A percentile compares a stretch with the other conserved stretches of the same genome.
These are phyloP conservation scores for Protophormia terraenovae DNA, from an alignment of 2,888 invertebrate genomes.

Conservation along the genomic window DNA sequence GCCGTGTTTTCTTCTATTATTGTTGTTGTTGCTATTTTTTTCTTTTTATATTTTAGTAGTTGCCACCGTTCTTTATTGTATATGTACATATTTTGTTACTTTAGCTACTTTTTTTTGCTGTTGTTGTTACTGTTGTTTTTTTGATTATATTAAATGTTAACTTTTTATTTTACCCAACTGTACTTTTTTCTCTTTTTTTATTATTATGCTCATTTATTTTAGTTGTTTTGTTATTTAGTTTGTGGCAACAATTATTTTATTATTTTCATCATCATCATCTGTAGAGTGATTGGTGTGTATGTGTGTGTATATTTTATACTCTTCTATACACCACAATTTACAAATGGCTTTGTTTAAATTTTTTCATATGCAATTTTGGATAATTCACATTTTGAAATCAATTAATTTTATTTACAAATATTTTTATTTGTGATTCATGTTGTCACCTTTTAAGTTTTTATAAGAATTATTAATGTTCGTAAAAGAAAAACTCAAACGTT, in stretches of 20 bases:
- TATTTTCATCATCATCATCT: background rate
- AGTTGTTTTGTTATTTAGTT: constrained; percentile 1
- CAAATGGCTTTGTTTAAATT: background rate
- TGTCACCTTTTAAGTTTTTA: too few species aligned
- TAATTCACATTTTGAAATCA: background rate
- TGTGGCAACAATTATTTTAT: constrained; percentile 6
- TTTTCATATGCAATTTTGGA: background rate
- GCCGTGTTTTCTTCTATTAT: background rate
- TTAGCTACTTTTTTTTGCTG: constrained; percentile 23
- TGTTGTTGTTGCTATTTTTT: constrained; percentile 15
- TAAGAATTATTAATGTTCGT: too few species aligned
- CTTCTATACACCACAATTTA: background rate
- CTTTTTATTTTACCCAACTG: constrained; percentile 60
- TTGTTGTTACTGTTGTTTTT: constrained; percentile 44
- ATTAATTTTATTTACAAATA: background rate
- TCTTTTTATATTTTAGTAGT: background rate
- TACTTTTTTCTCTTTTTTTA: constrained; percentile 51
- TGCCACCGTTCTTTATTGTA: constrained; percentile 15
- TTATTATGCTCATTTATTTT: background rate
- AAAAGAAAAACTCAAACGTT: too few species aligned
- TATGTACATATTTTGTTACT: constrained; percentile 22
- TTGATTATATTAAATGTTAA: constrained; percentile 63
- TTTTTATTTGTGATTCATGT: too few species aligned
- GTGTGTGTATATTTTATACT: background rate
- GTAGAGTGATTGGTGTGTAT: background rate